A percentile compares a stretch with the other conserved stretches of the same genome.
Conservation (phyloP, 2,888 invertebrate genomes). For the Nowickia ferox region DNA sequence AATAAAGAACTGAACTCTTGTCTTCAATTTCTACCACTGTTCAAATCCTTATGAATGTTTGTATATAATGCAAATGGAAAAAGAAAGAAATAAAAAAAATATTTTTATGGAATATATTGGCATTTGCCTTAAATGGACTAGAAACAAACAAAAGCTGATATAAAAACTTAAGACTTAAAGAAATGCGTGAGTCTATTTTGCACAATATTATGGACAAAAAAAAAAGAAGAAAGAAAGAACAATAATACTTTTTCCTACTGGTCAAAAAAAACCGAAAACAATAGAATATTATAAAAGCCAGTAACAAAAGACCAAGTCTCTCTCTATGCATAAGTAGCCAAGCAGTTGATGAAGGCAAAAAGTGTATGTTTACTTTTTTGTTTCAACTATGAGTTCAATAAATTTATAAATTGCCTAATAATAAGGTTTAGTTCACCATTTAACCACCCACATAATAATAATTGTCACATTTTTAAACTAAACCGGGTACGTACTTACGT, state of each 20-base stretch:
- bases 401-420: slow-evolving; percentile 60
- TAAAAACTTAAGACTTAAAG: slow-evolving; percentile 59
- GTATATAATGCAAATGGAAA: slow-evolving; percentile 38
- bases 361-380: background rate
- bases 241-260: slow-evolving; percentile 49
- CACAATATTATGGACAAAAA: slow-evolving; percentile 68
- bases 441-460: slow-evolving; percentile 69
- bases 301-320: background rate
- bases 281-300: slow-evolving; percentile 50
- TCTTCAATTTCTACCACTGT: slow-evolving; percentile 6
- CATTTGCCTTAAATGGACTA: slow-evolving; percentile 69
- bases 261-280: slow-evolving; percentile 51
- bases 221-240: background rate
- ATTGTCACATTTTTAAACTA: slow-evolving; percentile 56
- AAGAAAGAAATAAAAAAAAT: background rate
- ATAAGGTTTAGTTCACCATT: slow-evolving; percentile 65
- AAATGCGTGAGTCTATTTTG: slow-evolving; percentile 72
- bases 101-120: slow-evolving; percentile 52
- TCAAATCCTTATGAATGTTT: background rate
- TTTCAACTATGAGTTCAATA: slow-evolving; percentile 63
- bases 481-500: background rate
- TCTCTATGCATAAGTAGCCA: background rate
- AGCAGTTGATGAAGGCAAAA: slow-evolving; percentile 17
- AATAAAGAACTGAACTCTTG: no score
- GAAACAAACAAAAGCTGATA: slow-evolving; percentile 62